Conservation (phyloP, 2,797 vertebrate genomes). For the Gymnocypris eckloni region DNA sequence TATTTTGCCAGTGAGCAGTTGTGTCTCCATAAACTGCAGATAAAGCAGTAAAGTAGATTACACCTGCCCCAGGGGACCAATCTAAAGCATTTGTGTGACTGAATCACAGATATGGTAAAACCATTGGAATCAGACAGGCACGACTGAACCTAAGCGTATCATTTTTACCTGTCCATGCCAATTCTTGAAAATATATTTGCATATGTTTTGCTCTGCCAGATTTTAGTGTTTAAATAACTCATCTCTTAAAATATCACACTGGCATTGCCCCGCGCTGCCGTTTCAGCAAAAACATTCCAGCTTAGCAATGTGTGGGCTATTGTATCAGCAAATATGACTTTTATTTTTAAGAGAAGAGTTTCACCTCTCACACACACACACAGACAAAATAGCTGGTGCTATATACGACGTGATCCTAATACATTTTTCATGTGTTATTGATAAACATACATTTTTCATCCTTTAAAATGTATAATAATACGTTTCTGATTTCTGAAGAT, state of each 20-base stretch:
- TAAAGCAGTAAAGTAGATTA: conserved; percentile 57
- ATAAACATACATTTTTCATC: too few species aligned
- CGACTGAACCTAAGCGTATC: conserved; percentile 33
- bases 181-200: not conserved
- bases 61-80: conserved; percentile 49
- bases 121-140: conserved; percentile 49
- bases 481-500: not conserved
- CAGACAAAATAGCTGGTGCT: not conserved
- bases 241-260: not conserved
- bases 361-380: not conserved
- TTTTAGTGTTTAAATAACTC: not conserved
- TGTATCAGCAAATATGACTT: not conserved
- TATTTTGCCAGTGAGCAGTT: conserved; percentile 53
- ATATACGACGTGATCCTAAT: not conserved
- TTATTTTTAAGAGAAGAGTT: not conserved
- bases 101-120: conserved; percentile 48
- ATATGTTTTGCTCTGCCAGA: not conserved
- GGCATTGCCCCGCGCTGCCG: not conserved
- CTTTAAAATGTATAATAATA: too few species aligned
- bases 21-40: conserved; percentile 50
- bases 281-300: not conserved
- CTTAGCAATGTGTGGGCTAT: not conserved
- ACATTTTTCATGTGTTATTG: not conserved
- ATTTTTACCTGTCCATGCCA: conserved; percentile 7
- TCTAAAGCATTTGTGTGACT: conserved; percentile 57